A percentile compares a stretch with the other conserved stretches of the same genome.
These are phyloP conservation scores for Pagetopsis macropterus DNA, from an alignment of 2,797 vertebrate species.

Conservation along the genomic window DNA sequence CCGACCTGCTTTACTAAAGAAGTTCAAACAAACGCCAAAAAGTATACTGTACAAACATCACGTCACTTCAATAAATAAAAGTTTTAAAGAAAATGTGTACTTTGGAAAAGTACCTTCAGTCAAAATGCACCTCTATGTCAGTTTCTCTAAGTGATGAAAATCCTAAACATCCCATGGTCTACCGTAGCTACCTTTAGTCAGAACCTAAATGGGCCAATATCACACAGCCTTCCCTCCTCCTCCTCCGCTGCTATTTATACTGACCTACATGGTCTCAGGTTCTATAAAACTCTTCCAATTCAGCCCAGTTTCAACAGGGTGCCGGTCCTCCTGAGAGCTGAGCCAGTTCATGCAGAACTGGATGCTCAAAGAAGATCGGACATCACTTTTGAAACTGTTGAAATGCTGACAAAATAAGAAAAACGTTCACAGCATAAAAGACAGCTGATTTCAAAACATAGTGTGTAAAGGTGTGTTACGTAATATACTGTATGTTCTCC, in stretches of 20 bases:
- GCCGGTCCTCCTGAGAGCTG: conserved; percentile 60
- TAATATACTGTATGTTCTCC: background rate
- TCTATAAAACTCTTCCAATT: conserved; percentile 71
- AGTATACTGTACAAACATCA: background rate
- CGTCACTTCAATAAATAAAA: background rate
- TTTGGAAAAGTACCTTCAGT: conserved; percentile 32
- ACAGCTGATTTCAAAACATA: background rate
- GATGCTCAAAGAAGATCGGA: conserved; percentile 6
- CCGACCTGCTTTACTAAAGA: background rate
- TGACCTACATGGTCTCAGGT: conserved; percentile 74
- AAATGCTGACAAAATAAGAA: background rate
- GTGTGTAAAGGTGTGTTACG: background rate
- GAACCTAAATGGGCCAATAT: conserved; percentile 60
- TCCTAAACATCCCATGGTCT: conserved; percentile 33
- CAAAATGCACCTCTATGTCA: conserved; percentile 47
- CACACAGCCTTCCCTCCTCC: conserved; percentile 17
- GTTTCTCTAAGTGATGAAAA: conserved; percentile 41
- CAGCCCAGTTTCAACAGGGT: conserved; percentile 50
- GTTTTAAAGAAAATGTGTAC: background rate
- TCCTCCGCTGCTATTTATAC: conserved; percentile 77
- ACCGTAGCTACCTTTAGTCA: conserved; percentile 15
- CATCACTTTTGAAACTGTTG: background rate
- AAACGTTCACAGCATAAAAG: background rate
- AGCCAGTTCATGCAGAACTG: conserved; percentile 47
- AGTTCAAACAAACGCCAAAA: background rate